Evolutionary conservation across 2,888 invertebrate genomes (phyloP).

Genomic region (Halocaridina rubra): DNA sequence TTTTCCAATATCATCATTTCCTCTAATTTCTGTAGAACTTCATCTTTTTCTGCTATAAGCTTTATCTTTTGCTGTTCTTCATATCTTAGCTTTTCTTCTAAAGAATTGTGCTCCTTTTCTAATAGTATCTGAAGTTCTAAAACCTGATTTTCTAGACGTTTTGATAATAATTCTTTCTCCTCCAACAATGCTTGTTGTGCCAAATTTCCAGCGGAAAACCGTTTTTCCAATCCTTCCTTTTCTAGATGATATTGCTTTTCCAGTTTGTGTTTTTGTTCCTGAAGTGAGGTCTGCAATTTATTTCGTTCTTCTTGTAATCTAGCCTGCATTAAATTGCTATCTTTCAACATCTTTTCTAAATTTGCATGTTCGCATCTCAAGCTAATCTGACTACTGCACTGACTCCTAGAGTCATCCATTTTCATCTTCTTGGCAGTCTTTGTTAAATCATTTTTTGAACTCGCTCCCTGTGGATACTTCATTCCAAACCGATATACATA

Average conservation of each 20-base stretch:
- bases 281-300: not conserved
- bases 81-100: constrained; percentile 4
- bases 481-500: not conserved
- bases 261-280: not conserved
- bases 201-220: constrained; percentile 66
- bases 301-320: constrained; percentile 13
- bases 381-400: not conserved
- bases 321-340: constrained; percentile 6
- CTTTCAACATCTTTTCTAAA: constrained; percentile 5
- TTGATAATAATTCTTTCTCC: constrained; percentile 26
- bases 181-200: constrained; percentile 28
- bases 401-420: not conserved
- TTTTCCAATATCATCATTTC: constrained; percentile 34
- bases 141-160: constrained; percentile 28
- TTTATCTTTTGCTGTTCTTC: constrained; percentile 13
- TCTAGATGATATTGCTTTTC: not conserved
- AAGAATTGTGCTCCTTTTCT: constrained; percentile 10
- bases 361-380: not conserved
- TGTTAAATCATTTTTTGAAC: too few relatives aligned
- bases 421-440: not conserved
- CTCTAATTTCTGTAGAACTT: constrained; percentile 11
- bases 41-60: constrained; percentile 33
- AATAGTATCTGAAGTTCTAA: constrained; percentile 19
- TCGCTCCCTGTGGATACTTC: too few relatives aligned
- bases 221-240: constrained; percentile 67